Evolutionary conservation across 2,797 vertebrate species (phyloP), one percentile per base, ranked within the genome.

Genomic region (Brachyrhaphis roseni): DNA sequence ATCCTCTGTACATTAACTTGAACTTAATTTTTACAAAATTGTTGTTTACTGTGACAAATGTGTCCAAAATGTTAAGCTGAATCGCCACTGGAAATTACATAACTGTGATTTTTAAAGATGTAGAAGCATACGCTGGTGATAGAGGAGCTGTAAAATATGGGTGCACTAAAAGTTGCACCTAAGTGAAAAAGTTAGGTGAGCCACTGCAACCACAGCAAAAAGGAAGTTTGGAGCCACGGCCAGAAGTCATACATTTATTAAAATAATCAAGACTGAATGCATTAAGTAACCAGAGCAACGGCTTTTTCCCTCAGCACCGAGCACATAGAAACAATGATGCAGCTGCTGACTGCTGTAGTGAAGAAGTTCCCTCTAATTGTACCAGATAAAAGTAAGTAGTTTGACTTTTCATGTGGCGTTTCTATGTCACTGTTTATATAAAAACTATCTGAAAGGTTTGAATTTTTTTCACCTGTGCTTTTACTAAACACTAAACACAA

Each of bases 361-460:
- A 99, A 99, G 95, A 99, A 97, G 88, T 97, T 97, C 88, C 98
- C 98, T 31, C 94, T 99, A 85, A 98, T 99, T 90, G 96, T 96
- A 28, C 87, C 97, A 81, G 95, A 98, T 80, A 98, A 97, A 95
- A 97, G 98, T 99, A 95, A 97, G 97, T 85, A 77, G 47, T 15
- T 47, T 34, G 39, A 7, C 5, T 16, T 46, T 79, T 41, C 45
- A 26, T 43, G 41, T 73, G 47, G 15, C 28, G 0, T 31, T 18
- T 16, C 66, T 23, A 20, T 13, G 49, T 74, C 20, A 28, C 13
- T 1, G 18, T 31, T 10, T 55, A 4, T 4, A 20, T 51, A 11
- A 47, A 74, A 78, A 12, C 18, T 62, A 0, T 41, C n/a, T 45
- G 12, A 47, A 79, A 47, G n/a, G 5, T 23, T 31, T 43, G 8